Percentiles rank a stretch among this genome's conserved stretches.
These are phyloP conservation scores for Steinernema hermaphroditum DNA, from an alignment of 2,888 invertebrate species.

Conservation along the genomic window DNA sequence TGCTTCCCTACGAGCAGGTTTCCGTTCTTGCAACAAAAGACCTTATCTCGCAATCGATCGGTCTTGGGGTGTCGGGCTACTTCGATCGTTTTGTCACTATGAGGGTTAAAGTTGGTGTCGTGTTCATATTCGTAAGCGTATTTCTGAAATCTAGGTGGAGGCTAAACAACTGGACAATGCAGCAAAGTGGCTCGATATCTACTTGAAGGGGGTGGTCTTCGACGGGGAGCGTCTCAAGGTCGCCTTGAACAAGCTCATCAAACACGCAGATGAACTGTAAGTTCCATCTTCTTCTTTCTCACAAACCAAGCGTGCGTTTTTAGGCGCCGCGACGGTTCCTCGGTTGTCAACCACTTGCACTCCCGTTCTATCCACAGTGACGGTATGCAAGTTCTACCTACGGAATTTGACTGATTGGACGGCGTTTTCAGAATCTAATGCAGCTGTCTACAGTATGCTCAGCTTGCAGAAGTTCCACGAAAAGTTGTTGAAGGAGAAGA, in stretches of 20 bases:
- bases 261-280: conserved; percentile 78
- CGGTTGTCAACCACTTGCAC: conserved; percentile 3
- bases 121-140: background rate
- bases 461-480: conserved; percentile 54
- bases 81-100: conserved; percentile 53
- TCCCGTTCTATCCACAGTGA: conserved; percentile 2
- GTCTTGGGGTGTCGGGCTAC: conserved; percentile 51
- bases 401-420: background rate
- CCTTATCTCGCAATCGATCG: conserved; percentile 55
- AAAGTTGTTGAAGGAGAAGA: conserved; percentile 32
- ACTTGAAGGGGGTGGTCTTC: conserved; percentile 77
- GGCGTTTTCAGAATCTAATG: conserved; percentile 56
- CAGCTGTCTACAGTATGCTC: conserved; percentile 50
- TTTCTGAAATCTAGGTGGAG: conserved; percentile 74
- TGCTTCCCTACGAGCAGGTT: conserved; percentile 74
- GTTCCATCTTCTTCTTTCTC: too few relatives aligned
- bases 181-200: conserved; percentile 78
- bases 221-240: conserved; percentile 78
- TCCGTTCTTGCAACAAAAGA: conserved; percentile 74
- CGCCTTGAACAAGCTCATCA: conserved; percentile 79
- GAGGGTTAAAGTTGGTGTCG: conserved; percentile 49
- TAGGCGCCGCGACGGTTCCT: conserved; percentile 70
- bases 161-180: conserved; percentile 77
- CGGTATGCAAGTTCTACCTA: background rate
- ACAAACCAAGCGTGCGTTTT: too few relatives aligned